Evolutionary conservation across 2,113 vertebrate species (phyloP).

Genomic region (Oxygymnocypris stewartii): DNA sequence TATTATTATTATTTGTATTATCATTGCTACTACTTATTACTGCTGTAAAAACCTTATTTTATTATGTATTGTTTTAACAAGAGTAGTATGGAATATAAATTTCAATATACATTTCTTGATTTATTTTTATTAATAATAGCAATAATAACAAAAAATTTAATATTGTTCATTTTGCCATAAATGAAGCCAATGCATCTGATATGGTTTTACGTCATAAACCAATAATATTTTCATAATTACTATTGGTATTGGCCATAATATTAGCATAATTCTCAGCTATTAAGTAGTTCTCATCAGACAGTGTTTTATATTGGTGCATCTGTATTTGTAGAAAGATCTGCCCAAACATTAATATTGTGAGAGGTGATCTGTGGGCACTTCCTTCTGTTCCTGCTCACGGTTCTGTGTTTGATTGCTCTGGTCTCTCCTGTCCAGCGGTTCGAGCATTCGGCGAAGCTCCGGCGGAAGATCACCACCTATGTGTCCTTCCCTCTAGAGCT

Average conservation of each 20-base stretch:
- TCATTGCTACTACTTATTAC: neutral
- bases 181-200: too few relatives aligned
- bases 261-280: neutral
- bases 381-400: neutral
- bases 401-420: too few relatives aligned
- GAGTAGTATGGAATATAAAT: too few relatives aligned
- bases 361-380: neutral
- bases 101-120: too few relatives aligned
- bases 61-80: neutral
- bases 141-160: neutral
- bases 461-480: constrained; percentile 98
- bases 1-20: neutral
- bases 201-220: too few relatives aligned
- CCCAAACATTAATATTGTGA: too few relatives aligned
- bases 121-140: neutral
- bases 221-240: neutral
- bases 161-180: neutral
- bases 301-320: neutral
- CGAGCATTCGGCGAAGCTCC: constrained; percentile 97
- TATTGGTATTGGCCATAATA: neutral
- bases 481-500: constrained; percentile 97
- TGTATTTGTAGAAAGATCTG: too few relatives aligned
- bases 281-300: neutral
- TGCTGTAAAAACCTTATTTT: neutral
- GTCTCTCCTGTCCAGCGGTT: constrained; percentile 73